Base-by-base conservation (phyloP, 1,140 invertebrate genomes). In the Bilobella aurantiaca region DNA sequence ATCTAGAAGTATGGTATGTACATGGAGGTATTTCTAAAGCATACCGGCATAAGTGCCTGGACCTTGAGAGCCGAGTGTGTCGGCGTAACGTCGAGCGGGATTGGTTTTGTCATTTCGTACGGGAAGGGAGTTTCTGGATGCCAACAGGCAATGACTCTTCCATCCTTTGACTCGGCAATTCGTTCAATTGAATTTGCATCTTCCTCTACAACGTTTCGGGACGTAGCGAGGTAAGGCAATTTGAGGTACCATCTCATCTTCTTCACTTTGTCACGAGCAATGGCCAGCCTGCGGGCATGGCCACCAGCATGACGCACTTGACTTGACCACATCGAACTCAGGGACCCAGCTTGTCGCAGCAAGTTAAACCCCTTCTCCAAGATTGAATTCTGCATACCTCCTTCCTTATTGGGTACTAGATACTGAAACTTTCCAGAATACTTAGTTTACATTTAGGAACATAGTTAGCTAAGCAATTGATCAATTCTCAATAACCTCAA, bases 51-150 rank as follows among this genome's bases (percentile, higher is more conserved):
- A 16, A 73, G 47, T 8, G 71, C 42, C 60, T 74, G 69, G 49
- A 74, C 46, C 63, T 72, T 74, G 16, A 75, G 62, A 27, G 56
- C 34, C 16, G 70, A 68, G 21, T 74, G 66, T 2, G 71, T 70
- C 2, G 66, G 64, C 5, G 53, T 29, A 16, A 71, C 61, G 56
- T 76, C 72, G 64, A 79, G 74, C 18, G 88, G 87, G 42, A 93
- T 72, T 1, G 90, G 87, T 74, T 82, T 84, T 8, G 90, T 86
- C 73, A 77, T 85, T 77, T 94, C 88, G 74, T 95, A 96, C 0
- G 92, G 91, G 79, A 90, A 88, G 47, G 82, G 76, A 74, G 81
- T 75, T 71, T 90, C 85, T 37, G 88, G 89, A 79, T 96, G 93
- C 86, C 91, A 91, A 68, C 88, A 91, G 46, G 93, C 83, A 49